Percentiles rank a stretch among this genome's conserved stretches.
Conservation (phyloP, 2,797 vertebrate species). For the Anolis apletophallus region DNA sequence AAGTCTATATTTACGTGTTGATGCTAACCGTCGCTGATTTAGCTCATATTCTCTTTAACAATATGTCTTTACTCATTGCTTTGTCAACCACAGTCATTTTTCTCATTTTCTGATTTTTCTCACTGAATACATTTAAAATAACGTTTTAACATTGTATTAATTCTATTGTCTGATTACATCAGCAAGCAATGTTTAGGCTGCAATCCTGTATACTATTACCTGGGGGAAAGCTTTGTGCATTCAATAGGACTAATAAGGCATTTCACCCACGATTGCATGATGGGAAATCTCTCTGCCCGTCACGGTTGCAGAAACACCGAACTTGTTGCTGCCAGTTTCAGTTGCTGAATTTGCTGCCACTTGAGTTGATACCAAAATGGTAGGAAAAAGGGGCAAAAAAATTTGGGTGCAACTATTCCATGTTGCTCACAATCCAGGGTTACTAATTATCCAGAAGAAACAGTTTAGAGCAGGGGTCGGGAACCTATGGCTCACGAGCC, state of each 20-base stretch:
- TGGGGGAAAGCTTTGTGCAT: not conserved
- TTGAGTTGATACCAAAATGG: too few relatives aligned
- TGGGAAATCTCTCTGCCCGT: not conserved
- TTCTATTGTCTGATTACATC: slow-evolving; percentile 4
- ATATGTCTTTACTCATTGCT: slow-evolving; percentile 19
- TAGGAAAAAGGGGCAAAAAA: too few relatives aligned
- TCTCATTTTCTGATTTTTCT: too few relatives aligned
- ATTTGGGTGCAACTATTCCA: too few relatives aligned
- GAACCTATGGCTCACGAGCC: too few relatives aligned
- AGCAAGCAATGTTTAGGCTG: not conserved
- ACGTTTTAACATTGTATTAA: not conserved
- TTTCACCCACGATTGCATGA: not conserved
- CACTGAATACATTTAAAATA: not conserved
- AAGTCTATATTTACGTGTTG: not conserved
- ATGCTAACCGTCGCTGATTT: slow-evolving; percentile 30
- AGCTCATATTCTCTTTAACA: slow-evolving; percentile 28
- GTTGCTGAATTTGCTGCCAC: too few relatives aligned
- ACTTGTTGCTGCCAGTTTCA: too few relatives aligned
- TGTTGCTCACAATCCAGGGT: not conserved
- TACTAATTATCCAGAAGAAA: not conserved
- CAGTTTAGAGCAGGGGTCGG: too few relatives aligned
- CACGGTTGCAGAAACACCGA: too few relatives aligned
- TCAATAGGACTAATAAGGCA: not conserved
- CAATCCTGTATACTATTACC: not conserved
- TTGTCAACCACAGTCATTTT: too few relatives aligned